Evolutionary conservation across 2,797 vertebrate species (phyloP), one percentile per base, ranked within the genome.

Genomic region (Syndactyla subalaris): DNA sequence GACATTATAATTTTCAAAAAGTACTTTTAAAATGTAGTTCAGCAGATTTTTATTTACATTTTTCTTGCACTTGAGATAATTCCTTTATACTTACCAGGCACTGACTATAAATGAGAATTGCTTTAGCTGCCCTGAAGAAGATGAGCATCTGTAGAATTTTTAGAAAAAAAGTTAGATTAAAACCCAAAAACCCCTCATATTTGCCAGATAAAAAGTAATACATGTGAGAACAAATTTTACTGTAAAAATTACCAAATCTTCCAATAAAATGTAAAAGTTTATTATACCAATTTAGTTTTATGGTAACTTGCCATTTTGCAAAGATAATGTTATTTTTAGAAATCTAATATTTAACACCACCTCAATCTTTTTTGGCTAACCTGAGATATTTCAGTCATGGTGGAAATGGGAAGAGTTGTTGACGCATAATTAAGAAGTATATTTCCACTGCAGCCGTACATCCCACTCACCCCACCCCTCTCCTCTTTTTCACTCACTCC

Each of bases 321-420:
- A 85, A 88, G 52, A 78, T 45, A 87, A 71, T 41, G 4, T 38
- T 82, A 77, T 49, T 83, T 95, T 95, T 72, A 58, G 4, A 83
- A 79, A 87, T 77, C 49, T 85, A 86, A 43, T 83, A 78, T 81
- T 96, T 95, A 95, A 82, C 21, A 16, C 61, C 32, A 70, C 15
- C 10, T 72, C 68, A 74, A 34, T 57, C 45, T 82, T 51, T 83
- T 62, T 88, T 85, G 89, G 19, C 16, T 94, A 79, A 85, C 89
- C 21, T 85, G 30, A 48, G 29, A 13, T 75, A 92, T 92, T 91
- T 94, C 29, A 32, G 12, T 54, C 59, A 34, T 80, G 12, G 22
- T 76, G 68, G 78, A 95, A 90, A 86, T 65, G 11, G 55, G 34
- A 49, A 71, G 19, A 78, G 4, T 20, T 46, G 2, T 86, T 89